Percentiles rank a stretch among this genome's conserved stretches.
Conservation (phyloP, 2,888 invertebrate species). For the Escarpia spicata region DNA sequence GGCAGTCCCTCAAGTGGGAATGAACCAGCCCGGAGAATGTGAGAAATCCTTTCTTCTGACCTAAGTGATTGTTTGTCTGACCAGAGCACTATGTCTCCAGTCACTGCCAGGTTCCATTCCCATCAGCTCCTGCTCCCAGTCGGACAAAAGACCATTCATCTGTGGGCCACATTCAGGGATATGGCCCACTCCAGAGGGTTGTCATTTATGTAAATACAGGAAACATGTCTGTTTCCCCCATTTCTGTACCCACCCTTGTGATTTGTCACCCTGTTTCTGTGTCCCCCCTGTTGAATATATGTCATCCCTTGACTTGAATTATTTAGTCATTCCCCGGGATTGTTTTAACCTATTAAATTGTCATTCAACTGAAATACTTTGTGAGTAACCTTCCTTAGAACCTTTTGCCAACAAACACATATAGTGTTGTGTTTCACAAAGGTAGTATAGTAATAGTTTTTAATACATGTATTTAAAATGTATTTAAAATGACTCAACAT, state of each 20-base stretch:
- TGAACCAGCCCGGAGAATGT: background rate
- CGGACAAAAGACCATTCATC: background rate
- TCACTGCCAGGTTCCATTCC: background rate
- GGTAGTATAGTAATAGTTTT: too few species aligned
- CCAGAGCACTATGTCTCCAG: background rate
- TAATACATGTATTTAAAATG: too few species aligned
- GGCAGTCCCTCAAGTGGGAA: background rate
- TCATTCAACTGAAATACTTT: background rate
- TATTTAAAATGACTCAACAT: too few species aligned
- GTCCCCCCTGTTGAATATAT: background rate
- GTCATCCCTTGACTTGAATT: background rate
- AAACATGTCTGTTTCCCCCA: background rate
- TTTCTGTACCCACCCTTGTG: background rate
- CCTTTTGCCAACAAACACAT: background rate
- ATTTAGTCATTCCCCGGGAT: background rate
- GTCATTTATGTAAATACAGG: conserved; percentile 6
- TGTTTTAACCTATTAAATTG: background rate
- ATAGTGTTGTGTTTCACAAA: too few species aligned
- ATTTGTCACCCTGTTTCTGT: background rate
- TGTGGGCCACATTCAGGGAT: background rate
- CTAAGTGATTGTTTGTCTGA: background rate
- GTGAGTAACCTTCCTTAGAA: background rate
- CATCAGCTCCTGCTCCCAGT: background rate
- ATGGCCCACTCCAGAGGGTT: background rate
- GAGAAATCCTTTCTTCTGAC: conserved; percentile 13